Conservation (phyloP, 2,113 vertebrate species). For the Artemisiospiza belli region DNA sequence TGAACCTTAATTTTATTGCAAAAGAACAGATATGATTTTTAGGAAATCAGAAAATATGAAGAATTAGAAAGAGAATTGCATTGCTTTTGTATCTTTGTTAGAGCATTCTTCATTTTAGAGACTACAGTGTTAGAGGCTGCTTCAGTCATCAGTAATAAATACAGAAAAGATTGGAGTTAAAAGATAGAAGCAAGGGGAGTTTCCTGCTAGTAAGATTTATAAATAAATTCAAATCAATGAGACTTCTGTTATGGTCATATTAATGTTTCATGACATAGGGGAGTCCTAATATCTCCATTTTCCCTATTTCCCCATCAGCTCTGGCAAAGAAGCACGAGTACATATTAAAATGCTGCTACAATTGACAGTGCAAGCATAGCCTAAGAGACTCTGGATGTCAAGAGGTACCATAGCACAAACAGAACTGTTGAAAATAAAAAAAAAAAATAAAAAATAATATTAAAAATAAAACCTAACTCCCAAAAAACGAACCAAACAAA, state of each 20-base stretch:
- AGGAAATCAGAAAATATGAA: neutral
- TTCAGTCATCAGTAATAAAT: neutral
- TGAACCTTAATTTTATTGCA: neutral
- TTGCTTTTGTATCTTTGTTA: neutral
- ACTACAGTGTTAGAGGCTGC: neutral
- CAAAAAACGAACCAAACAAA: neutral
- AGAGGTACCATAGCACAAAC: neutral
- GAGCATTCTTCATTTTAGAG: neutral
- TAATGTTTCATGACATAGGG: neutral
- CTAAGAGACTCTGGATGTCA: neutral
- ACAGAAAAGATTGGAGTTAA: neutral
- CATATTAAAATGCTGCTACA: neutral
- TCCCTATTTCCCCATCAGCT: neutral
- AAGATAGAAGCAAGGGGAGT: neutral
- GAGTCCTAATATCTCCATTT: neutral
- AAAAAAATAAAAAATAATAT: fast-evolving
- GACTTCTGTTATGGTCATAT: neutral
- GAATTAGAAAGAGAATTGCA: neutral
- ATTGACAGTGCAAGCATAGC: neutral
- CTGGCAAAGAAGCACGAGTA: neutral
- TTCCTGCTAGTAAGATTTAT: neutral
- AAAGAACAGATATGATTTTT: neutral
- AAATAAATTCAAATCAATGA: neutral
- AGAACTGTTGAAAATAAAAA: neutral
- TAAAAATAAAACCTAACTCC: neutral